Evolutionary conservation across 1,140 invertebrate genomes (phyloP).

Genomic region (Cyphomyrmex costatus): DNA sequence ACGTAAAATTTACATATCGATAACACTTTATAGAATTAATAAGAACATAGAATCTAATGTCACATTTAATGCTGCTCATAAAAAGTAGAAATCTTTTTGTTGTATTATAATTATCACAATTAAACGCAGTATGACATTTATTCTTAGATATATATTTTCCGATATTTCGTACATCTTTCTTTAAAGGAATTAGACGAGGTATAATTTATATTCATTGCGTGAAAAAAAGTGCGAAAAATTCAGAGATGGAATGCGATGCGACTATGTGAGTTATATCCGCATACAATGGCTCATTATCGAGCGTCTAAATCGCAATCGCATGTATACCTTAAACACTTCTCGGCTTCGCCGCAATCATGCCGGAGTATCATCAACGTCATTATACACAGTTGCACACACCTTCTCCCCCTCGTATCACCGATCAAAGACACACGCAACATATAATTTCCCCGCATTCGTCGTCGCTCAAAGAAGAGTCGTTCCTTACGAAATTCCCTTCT

Average conservation of each 20-base stretch:
- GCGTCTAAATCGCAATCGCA: constrained; percentile 53
- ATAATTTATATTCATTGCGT: constrained; percentile 29
- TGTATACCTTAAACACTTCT: constrained; percentile 60
- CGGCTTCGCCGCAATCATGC: constrained; percentile 39
- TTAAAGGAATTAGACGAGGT: background rate
- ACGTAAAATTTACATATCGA: no score
- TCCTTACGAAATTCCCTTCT: constrained; percentile 22
- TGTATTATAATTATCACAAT: background rate
- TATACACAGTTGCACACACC: constrained; percentile 42
- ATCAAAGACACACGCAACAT: constrained; percentile 61
- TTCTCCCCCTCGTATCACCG: constrained; percentile 28
- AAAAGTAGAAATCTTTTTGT: background rate
- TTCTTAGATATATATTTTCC: background rate
- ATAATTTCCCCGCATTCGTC: constrained; percentile 51
- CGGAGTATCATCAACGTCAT: constrained; percentile 59
- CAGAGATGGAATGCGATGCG: constrained; percentile 40
- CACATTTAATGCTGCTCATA: background rate
- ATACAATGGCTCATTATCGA: constrained; percentile 62
- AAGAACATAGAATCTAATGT: background rate
- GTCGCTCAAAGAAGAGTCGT: constrained; percentile 31
- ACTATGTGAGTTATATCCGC: constrained; percentile 55
- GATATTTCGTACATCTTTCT: background rate
- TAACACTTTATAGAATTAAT: no score
- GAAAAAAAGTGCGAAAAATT: constrained; percentile 53
- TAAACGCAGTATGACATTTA: constrained; percentile 19